Conservation (phyloP, 2,888 invertebrate genomes). For the Dynastes maya region DNA sequence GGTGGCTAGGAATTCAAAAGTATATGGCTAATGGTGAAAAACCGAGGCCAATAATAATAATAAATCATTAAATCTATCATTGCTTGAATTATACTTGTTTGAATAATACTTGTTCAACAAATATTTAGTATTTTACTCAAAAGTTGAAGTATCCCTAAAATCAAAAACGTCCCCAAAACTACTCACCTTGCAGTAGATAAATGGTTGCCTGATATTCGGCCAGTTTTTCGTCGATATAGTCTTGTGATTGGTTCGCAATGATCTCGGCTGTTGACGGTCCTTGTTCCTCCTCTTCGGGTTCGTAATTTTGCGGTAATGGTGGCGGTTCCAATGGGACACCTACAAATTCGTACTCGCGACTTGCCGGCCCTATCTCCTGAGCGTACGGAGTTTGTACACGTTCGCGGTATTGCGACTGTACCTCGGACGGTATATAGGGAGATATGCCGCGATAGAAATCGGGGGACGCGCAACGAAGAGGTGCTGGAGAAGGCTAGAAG, state of each 20-base stretch:
- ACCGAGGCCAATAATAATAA: too few species aligned
- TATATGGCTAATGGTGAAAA: too few species aligned
- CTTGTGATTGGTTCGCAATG: conserved; percentile 94
- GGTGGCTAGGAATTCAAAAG: too few species aligned
- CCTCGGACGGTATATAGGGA: conserved; percentile 58
- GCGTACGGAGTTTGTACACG: conserved; percentile 64
- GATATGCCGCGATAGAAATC: conserved; percentile 65
- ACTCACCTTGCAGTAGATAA: conserved; percentile 88
- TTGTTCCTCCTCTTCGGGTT: conserved; percentile 80
- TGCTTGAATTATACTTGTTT: too few species aligned
- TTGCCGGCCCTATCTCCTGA: conserved; percentile 69
- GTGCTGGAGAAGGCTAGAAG: conserved; percentile 73
- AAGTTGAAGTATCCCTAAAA: background rate
- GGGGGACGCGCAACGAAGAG: conserved; percentile 70
- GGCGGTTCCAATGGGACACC: conserved; percentile 83
- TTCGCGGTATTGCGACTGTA: conserved; percentile 56
- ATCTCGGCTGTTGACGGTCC: conserved; percentile 93
- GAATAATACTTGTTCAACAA: too few species aligned
- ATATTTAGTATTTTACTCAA: too few species aligned
- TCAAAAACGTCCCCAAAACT: background rate
- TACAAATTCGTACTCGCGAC: conserved; percentile 80
- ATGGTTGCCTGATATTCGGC: conserved; percentile 95
- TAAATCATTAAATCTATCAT: too few species aligned
- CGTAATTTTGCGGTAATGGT: conserved; percentile 69
- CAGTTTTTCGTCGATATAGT: conserved; percentile 94